Evolutionary conservation across 1,140 invertebrate species (phyloP), one percentile per base, ranked within the genome.

Genomic region (Drosophila yakuba): DNA sequence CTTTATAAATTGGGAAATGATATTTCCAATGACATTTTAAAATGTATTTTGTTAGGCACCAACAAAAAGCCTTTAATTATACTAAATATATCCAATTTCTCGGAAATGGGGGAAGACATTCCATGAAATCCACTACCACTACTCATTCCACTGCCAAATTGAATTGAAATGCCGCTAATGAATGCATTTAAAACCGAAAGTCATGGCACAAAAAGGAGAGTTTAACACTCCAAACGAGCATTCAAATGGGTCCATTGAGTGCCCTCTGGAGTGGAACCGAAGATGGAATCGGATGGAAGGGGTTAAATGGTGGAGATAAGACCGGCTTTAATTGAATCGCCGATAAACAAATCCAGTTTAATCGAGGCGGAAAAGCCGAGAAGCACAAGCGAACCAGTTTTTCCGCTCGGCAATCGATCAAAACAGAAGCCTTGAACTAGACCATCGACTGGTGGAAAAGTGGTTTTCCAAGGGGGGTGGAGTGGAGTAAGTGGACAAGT

Each of bases 171-270:
- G 5, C 44, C 17, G n/a, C 67, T 72, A 72, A 73, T 73, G 67
- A 73, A 54, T 60, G 55, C 56, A 50, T 45, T 63, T 28, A 74
- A 74, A 74, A 74, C 48, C 68, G 58, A 73, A 74, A 74, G 68
- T 74, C 57, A 74, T 73, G 25, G 23, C 55, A 72, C 35, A 23
- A 45, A 52, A 35, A 58, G 55, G 38, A 55, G 48, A 36, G 58
- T 77, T 64, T 66, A 80, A 86, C 82, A 74, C 82, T 76, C 62
- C 59, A 67, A 56, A 35, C 52, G 72, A 50, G 56, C 69, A 74
- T 74, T 64, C 52, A 66, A 78, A 72, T 64, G 60, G 69, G 50
- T 73, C 59, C 74, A 79, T 86, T 81, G 61, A 75, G 66, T 54
- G 66, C 47, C 66, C 82, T 62, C 38, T 59, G 44, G 51, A 76